Base-by-base conservation (phyloP, 2,797 vertebrate species). In the Onychomys torridus region DNA sequence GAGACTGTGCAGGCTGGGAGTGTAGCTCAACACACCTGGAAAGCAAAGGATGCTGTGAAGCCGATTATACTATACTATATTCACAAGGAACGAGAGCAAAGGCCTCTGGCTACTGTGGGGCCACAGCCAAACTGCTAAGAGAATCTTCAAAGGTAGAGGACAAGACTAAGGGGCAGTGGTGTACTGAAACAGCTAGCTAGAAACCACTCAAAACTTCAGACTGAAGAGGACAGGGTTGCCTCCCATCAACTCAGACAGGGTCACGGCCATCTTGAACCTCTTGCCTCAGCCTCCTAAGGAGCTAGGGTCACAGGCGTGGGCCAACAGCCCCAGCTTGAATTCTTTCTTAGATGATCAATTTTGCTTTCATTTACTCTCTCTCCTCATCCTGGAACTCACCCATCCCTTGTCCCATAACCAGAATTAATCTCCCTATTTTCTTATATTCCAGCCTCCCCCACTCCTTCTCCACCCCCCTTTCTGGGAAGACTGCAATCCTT, bases 151-250 rank as follows among this genome's bases (percentile, higher is more conserved):
- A 76, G 43, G 65, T 73, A 40, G 90, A 92, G 25, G 90, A 93
- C 92, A 93, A 81, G 94, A 94, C 34, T n/a, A 17, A 1, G 8
- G 8, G 65, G 89, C 89, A 95, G 79, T 12, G 9, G 29, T 29
- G 49, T 23, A 73, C 63, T 21, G 57, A 96, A 94, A 81, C 34
- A 65, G 76, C 76, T 79, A 69, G 76, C 49, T 46, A 81, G 82
- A 93, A 76, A 40, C 21, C 32, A 75, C 78, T 83, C 67, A 49
- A 86, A 92, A 92, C 61, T 73, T 17, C 85, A 75, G 79, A 95
- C 94, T 89, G 96, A 88, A 97, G 85, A 92, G 43, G 73, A 95
- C 90, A 81, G 88, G 73, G n/a, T 82, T 82, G 49, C 19, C 91
- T 87, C 67, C 95, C 87, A 89, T 90, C 81, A 92, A 40, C 67